Conservation (phyloP, 2,888 invertebrate species). For the Myathropa florea region DNA sequence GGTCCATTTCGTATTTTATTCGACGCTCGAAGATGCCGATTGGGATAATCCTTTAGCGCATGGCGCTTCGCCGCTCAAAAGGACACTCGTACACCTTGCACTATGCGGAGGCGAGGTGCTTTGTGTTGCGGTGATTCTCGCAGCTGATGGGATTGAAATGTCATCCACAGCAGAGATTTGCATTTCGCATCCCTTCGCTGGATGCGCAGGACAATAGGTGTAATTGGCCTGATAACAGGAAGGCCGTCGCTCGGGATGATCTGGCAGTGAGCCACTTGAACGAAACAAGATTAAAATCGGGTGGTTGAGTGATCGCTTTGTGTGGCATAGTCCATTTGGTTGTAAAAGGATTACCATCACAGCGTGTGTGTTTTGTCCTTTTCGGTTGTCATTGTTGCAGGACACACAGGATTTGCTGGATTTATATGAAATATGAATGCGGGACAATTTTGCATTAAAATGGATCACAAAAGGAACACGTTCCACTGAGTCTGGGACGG, state of each 20-base stretch:
- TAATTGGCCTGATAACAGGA: constrained; percentile 53
- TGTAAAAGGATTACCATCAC: constrained; percentile 54
- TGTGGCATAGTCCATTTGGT: not conserved
- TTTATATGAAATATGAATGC: constrained; percentile 30
- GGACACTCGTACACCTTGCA: constrained; percentile 24
- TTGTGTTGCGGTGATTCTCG: constrained; percentile 15
- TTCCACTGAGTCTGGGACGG: not conserved
- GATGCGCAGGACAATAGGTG: constrained; percentile 43
- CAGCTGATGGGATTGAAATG: constrained; percentile 62
- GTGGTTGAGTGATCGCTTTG: not conserved
- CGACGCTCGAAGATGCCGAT: constrained; percentile 42
- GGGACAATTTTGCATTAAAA: constrained; percentile 22
- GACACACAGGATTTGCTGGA: constrained; percentile 36
- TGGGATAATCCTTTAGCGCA: constrained; percentile 68
- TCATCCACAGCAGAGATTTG: constrained; percentile 63
- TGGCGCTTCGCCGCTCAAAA: constrained; percentile 68
- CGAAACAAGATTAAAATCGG: constrained; percentile 62
- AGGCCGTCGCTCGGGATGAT: constrained; percentile 39
- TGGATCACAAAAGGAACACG: constrained; percentile 28
- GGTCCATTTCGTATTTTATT: constrained; percentile 55
- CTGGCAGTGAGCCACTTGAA: constrained; percentile 62
- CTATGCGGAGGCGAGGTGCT: not conserved
- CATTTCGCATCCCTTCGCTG: constrained; percentile 25
- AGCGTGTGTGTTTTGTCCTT: constrained; percentile 31
- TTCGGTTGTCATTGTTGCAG: constrained; percentile 41